Base-by-base conservation (phyloP, 2,888 invertebrate genomes). In the Apamea crenata region DNA sequence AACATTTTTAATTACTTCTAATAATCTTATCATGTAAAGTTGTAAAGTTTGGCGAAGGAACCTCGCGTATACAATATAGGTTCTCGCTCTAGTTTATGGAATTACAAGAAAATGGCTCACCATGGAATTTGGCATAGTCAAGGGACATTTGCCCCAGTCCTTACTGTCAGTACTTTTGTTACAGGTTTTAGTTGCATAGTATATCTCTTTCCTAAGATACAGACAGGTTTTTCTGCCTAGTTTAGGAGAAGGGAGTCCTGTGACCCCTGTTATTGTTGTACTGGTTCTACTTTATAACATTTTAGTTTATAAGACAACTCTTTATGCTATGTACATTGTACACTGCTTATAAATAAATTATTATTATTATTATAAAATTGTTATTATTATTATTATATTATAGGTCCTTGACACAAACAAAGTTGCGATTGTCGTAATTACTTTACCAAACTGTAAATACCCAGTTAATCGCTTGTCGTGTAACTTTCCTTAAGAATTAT, bases 61-160 rank as follows among this genome's bases (percentile, higher is more conserved):
- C 36, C 65, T 72, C 14, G 29, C 29, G 18, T 12, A 21, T 25
- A 36, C 14, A n/a, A n/a, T n/a, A 25, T 5, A 32, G 25, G n/a
- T 61, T 61, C 32, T n/a, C 32, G 78, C 21, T 83, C 29, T 76
- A 68, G 16, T 40, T 68, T 61, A 80, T 53, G n/a, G 36, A 80
- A 68, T 47, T 44, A 29, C 25, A 67, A 36, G 53, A 69, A 56
- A 83, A 77, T 78, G 36, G 63, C 63, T 63, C 44, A 63, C 68
- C 36, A 68, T 47, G 21, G 12, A 29, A 65, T 65, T 32, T 47
- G 47, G 36, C 29, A 65, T 40, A 40, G 1, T 61, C 40, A 18
- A 47, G 40, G 40, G 14, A 53, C 21, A 29, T 29, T 63, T 61
- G 47, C 36, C 10, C 36, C 21, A 61, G 47, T 75, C n/a, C 21